These are phyloP conservation scores for Megastigmus dorsalis DNA, from an alignment of 2,888 invertebrate genomes.

Conservation along the genomic window DNA sequence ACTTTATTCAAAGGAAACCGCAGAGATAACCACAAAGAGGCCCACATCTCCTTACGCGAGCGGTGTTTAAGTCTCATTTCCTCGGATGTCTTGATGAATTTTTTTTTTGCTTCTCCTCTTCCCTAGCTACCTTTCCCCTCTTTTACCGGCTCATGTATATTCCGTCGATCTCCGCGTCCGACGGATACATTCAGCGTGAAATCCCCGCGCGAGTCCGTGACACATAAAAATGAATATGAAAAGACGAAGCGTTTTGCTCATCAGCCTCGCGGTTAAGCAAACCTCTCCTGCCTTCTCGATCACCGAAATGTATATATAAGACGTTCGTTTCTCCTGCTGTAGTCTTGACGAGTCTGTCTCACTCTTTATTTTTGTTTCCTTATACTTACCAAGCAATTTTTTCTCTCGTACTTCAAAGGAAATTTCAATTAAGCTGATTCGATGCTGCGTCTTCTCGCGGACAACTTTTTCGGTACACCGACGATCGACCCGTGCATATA, in stretches of 20 bases:
- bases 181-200: too few species aligned
- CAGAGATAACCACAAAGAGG: slow-evolving; percentile 32
- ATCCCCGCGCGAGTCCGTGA: too few species aligned
- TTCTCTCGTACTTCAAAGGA: background rate
- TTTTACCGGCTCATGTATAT: too few species aligned
- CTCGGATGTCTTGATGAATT: slow-evolving; percentile 11
- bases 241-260: slow-evolving; percentile 1
- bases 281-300: slow-evolving; percentile 10
- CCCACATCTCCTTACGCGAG: slow-evolving; percentile 2
- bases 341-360: too few species aligned
- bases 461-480: too few species aligned
- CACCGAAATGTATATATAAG: slow-evolving; percentile 3
- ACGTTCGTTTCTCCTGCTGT: slow-evolving; percentile 8
- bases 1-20: slow-evolving; percentile 43
- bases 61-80: slow-evolving; percentile 26
- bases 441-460: too few species aligned
- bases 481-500: too few species aligned
- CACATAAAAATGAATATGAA: slow-evolving; percentile 3
- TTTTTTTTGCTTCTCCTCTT: slow-evolving; percentile 18
- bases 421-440: slow-evolving; percentile 30
- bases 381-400: too few species aligned
- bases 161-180: too few species aligned
- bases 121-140: too few species aligned
- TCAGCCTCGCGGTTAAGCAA: slow-evolving; percentile 6
- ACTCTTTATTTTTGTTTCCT: too few species aligned